A percentile compares a stretch with the other conserved stretches of the same genome.
These are phyloP conservation scores for Melanerpes formicivorus DNA, from an alignment of 2,113 vertebrate species.

Conservation along the genomic window DNA sequence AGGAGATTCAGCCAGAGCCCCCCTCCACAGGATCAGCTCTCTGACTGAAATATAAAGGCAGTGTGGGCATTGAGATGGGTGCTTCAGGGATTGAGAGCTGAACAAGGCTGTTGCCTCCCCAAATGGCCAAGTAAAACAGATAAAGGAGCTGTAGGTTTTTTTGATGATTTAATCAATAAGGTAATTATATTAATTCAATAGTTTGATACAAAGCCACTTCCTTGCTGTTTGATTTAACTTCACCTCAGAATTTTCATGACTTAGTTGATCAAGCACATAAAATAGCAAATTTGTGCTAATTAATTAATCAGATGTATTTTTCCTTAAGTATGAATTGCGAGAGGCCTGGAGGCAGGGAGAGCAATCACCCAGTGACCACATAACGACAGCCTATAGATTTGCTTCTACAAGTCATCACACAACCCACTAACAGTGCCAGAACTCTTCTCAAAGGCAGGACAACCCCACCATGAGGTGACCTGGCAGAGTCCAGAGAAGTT, in stretches of 20 bases:
- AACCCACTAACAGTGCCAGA: background rate
- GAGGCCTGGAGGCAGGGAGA: background rate
- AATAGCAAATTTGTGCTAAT: slow-evolving; percentile 24
- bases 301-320: slow-evolving; percentile 18
- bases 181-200: slow-evolving; percentile 61
- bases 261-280: slow-evolving; percentile 41
- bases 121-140: background rate
- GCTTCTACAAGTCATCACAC: background rate
- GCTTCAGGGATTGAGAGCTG: background rate
- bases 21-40: background rate
- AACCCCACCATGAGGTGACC: fast-evolving
- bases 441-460: background rate
- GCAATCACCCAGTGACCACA: background rate
- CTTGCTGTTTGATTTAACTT: slow-evolving; percentile 58
- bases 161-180: slow-evolving; percentile 65
- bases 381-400: background rate
- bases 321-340: background rate
- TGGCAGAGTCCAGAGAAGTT: background rate
- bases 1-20: background rate
- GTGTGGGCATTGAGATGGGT: background rate
- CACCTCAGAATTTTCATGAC: slow-evolving; percentile 40
- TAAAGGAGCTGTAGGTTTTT: slow-evolving; percentile 36
- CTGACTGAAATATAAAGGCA: slow-evolving; percentile 30
- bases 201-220: slow-evolving; percentile 55
- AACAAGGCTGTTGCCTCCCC: background rate